Evolutionary conservation across 1,140 invertebrate species (phyloP), one percentile per base, ranked within the genome.

Genomic region (Akabosia matsudoensis): DNA sequence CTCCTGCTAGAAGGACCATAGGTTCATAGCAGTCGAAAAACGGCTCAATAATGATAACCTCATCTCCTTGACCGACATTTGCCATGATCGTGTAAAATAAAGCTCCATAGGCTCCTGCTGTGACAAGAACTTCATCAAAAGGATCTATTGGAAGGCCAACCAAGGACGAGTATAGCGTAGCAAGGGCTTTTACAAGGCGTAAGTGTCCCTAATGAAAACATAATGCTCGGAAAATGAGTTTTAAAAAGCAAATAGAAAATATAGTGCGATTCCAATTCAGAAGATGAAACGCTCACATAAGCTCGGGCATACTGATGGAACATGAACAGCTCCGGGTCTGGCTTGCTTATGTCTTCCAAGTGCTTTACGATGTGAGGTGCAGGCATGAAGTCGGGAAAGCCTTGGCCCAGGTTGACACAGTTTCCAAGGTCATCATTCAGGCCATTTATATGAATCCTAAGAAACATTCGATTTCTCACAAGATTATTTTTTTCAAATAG

Each of bases 1-100:
- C 97, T 0, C 95, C 95, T 33, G 94, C 94, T 81, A 90, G 89
- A 82, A 87, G 88, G 0, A 98, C 91, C 92, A 99, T 97, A 0
- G 96, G 95, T 77, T 93, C 93, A 84, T 99, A 99, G 83, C 96
- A 98, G 84, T 99, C 97, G 84, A 97, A 99, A 85, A 93, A 99
- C 10, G 97, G 97, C 84, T 99, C 97, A 79, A 99, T 96, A 34
- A 99, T 95, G 78, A 98, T 97, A 78, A 96, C 80, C 52, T 81
- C 80, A 73, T 81, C 80, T 16, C 80, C 80, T 30, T 26, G 22
- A n/a, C 74, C 71, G 4, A 79, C 61, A 45, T 74, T 75, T 4
- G 33, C 10, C 37, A 45, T 73, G 10, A 73, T 45, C 33, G 71
- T 73, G 33, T 73, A 45, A 16, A 73, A 73, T 14, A 73, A 26